These are phyloP conservation scores for Pangasius krempfi DNA, from an alignment of 2,797 vertebrate genomes.

Conservation along the genomic window DNA sequence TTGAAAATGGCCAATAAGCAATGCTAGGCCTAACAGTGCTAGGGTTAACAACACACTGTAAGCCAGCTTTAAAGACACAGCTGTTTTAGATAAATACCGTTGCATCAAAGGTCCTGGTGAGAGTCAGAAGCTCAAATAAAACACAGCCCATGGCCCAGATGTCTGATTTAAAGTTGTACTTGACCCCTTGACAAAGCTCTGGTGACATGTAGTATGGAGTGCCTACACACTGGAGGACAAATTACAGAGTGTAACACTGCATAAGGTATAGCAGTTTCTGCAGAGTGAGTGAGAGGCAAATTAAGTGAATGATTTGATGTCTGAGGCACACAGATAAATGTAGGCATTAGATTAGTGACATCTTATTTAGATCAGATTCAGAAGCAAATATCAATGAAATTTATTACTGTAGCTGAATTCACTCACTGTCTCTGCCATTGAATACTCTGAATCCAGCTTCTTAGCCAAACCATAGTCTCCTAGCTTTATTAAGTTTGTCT, in stretches of 20 bases:
- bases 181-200: conserved; percentile 94
- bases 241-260: conserved; percentile 13
- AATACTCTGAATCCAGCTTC: conserved; percentile 93
- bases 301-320: neutral
- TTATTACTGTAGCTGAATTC: neutral
- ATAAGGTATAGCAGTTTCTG: neutral
- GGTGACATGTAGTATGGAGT: conserved; percentile 99
- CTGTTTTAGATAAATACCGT: conserved; percentile 76
- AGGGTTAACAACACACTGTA: neutral
- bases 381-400: neutral
- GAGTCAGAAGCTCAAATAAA: conserved; percentile 90
- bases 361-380: neutral
- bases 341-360: neutral
- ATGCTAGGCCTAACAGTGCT: neutral
- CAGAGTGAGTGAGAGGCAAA: neutral
- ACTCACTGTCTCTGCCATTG: conserved; percentile 97
- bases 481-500: conserved; percentile 96
- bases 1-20: neutral
- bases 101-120: conserved; percentile 97
- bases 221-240: conserved; percentile 86
- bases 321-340: neutral
- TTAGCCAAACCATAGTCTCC: conserved; percentile 97
- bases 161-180: conserved; percentile 99
- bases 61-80: neutral
- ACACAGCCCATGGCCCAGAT: conserved; percentile 99